Percentiles rank a stretch among this genome's conserved stretches.
These are phyloP conservation scores for Harpagoxenus sublaevis DNA, from an alignment of 2,888 invertebrate genomes.

Conservation along the genomic window DNA sequence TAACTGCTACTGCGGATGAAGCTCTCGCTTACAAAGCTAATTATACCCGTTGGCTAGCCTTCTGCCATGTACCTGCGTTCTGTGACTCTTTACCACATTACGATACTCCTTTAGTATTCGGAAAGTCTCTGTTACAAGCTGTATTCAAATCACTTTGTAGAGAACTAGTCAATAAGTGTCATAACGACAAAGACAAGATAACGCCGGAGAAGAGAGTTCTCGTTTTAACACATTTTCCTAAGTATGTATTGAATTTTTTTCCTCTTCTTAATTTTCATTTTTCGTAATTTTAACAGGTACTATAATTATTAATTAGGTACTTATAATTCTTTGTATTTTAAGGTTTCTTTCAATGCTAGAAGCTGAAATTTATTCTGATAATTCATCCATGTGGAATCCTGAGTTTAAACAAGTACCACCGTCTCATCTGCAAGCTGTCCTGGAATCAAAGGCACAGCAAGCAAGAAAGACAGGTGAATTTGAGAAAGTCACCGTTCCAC, in stretches of 20 bases:
- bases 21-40: slow-evolving; percentile 96
- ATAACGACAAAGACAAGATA: slow-evolving; percentile 95
- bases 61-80: slow-evolving; percentile 98
- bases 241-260: slow-evolving; percentile 84
- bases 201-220: slow-evolving; percentile 94
- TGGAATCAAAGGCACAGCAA: slow-evolving; percentile 88
- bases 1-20: slow-evolving; percentile 92
- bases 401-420: slow-evolving; percentile 93
- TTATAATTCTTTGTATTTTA: slow-evolving; percentile 59
- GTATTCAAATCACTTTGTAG: slow-evolving; percentile 94
- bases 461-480: slow-evolving; percentile 87
- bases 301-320: background rate
- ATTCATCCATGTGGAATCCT: slow-evolving; percentile 97
- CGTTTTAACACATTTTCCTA: slow-evolving; percentile 95
- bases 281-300: background rate
- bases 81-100: slow-evolving; percentile 97
- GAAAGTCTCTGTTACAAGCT: slow-evolving; percentile 93
- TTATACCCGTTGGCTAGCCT: slow-evolving; percentile 97
- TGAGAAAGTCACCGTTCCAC: slow-evolving; percentile 89
- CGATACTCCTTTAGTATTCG: slow-evolving; percentile 97
- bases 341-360: slow-evolving; percentile 96
- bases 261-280: background rate
- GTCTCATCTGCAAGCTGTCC: slow-evolving; percentile 89
- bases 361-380: slow-evolving; percentile 94
- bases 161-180: slow-evolving; percentile 96